phyloP scores from a whole-genome alignment of 2,113 vertebrate species.

The Corvus hawaiiensis region DNA sequence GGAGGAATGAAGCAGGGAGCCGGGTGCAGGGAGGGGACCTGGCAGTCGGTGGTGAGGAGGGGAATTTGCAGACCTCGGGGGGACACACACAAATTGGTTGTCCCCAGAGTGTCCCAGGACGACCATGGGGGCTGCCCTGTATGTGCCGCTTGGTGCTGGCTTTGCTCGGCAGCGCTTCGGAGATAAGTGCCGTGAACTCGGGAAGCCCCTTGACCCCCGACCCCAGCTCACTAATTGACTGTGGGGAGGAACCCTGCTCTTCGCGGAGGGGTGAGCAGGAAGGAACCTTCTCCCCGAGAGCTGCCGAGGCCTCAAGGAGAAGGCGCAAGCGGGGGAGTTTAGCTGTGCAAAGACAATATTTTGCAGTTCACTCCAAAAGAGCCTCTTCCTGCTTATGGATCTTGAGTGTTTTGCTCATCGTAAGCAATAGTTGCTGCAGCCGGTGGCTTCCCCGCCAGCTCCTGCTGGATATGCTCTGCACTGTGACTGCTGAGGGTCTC shows the following conservation, averaged over 20 bases:
- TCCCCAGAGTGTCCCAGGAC: background rate
- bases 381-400: background rate
- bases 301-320: background rate
- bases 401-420: background rate
- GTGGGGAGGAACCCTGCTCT: background rate
- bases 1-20: background rate
- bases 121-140: accelerated
- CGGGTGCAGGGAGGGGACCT: accelerated
- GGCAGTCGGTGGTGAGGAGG: background rate
- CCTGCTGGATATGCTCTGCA: accelerated
- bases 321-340: background rate
- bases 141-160: accelerated
- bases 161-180: accelerated
- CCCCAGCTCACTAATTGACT: background rate
- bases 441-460: accelerated
- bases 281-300: background rate
- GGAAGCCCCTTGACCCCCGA: conserved; percentile 27
- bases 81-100: no score
- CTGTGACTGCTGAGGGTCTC: accelerated
- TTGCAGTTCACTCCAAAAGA: background rate
- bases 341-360: conserved; percentile 1
- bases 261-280: background rate
- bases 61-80: background rate
- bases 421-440: background rate
- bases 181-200: background rate